Conservation (phyloP, 2,888 invertebrate genomes). For the Drosophila pseudotakahashii region DNA sequence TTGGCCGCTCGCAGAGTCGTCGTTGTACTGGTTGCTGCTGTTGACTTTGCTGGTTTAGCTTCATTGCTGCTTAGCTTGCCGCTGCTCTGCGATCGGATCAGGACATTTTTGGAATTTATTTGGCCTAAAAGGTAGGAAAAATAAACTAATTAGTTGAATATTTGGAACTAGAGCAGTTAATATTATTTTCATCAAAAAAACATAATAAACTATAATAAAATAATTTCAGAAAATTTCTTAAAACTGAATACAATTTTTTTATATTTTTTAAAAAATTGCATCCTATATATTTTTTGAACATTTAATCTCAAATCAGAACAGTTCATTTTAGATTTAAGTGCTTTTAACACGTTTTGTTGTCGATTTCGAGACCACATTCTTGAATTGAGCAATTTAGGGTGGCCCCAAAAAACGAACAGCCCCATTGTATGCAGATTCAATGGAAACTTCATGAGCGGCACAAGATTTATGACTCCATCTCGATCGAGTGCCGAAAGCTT, state of each 20-base stretch:
- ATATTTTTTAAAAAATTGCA: background rate
- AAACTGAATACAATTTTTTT: too few relatives aligned
- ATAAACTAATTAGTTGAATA: background rate
- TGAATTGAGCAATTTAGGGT: constrained; percentile 29
- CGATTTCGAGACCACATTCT: constrained; percentile 12
- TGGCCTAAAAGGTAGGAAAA: constrained; percentile 17
- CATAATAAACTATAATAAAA: too few relatives aligned
- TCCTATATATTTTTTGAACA: background rate
- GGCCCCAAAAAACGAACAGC: constrained; percentile 30
- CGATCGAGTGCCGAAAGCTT: constrained; percentile 32
- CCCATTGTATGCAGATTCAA: constrained; percentile 62
- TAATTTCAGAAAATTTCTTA: too few relatives aligned
- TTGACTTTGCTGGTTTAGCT: constrained; percentile 50
- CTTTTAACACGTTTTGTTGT: constrained; percentile 13
- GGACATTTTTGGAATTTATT: constrained; percentile 59
- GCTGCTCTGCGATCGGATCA: constrained; percentile 69
- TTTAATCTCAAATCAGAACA: too few relatives aligned
- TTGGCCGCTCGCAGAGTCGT: constrained; percentile 69
- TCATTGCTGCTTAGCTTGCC: constrained; percentile 64
- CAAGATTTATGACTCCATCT: constrained; percentile 80
- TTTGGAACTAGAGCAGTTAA: too few relatives aligned
- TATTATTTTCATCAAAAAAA: too few relatives aligned
- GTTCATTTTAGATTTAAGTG: background rate
- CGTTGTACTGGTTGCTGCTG: constrained; percentile 51
- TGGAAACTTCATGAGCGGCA: constrained; percentile 55